Percentiles rank a stretch among this genome's conserved stretches.
Conservation (phyloP, 1,140 invertebrate species). For the Camponotus pennsylvanicus region DNA sequence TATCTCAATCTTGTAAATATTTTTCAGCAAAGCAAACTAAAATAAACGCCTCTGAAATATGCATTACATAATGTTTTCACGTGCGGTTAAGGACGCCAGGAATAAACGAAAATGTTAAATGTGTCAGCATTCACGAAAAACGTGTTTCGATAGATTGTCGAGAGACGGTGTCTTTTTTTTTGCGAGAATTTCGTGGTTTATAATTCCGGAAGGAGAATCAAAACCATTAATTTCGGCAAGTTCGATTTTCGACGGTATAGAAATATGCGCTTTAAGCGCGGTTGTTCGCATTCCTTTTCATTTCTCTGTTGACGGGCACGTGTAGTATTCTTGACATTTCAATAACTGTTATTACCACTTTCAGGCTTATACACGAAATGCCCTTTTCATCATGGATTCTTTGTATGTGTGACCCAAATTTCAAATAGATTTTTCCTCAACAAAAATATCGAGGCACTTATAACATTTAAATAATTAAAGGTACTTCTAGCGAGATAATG, state of each 20-base stretch:
- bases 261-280: not conserved
- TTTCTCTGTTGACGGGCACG: no score
- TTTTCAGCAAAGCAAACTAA: slow-evolving; percentile 1
- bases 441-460: not conserved
- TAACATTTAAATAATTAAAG: not conserved
- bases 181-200: not conserved
- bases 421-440: not conserved
- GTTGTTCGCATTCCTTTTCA: no score
- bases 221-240: not conserved
- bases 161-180: not conserved
- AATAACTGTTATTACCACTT: slow-evolving; percentile 2
- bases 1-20: not conserved
- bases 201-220: not conserved
- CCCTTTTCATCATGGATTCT: not conserved
- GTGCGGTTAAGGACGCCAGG: slow-evolving; percentile 14
- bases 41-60: slow-evolving; percentile 13
- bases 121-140: slow-evolving; percentile 19
- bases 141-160: not conserved
- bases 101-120: slow-evolving; percentile 38
- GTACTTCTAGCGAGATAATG: not conserved
- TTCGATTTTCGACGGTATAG: not conserved
- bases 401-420: not conserved
- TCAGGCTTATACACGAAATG: not conserved
- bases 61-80: slow-evolving; percentile 31
- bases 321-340: no score